Conservation (phyloP, 2,113 vertebrate species). For the Cariama cristata region DNA sequence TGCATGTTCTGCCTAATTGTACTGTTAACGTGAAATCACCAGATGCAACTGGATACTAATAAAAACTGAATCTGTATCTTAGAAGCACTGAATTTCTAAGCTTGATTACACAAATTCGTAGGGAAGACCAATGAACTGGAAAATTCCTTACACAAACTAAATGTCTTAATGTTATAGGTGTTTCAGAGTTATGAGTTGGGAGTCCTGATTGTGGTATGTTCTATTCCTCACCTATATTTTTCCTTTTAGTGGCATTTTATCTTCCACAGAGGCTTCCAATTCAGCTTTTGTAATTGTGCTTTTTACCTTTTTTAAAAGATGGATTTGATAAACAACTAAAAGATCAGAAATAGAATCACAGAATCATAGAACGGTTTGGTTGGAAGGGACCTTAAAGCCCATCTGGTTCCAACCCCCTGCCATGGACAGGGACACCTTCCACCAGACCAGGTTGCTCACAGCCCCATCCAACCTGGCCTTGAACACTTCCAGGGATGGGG, state of each 20-base stretch:
- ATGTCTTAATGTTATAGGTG: neutral
- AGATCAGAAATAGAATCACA: neutral
- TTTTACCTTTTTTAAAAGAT: neutral
- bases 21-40: neutral
- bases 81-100: neutral
- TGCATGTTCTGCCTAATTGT: neutral
- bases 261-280: neutral
- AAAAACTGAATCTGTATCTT: neutral
- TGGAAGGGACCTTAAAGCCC: too few relatives aligned
- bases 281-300: neutral
- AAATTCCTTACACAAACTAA: neutral
- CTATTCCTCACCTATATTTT: neutral
- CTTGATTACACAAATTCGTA: neutral
- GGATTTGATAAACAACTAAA: neutral
- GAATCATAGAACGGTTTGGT: too few relatives aligned
- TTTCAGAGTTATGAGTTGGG: neutral
- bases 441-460: too few relatives aligned
- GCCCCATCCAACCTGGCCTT: too few relatives aligned
- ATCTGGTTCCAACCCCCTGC: too few relatives aligned
- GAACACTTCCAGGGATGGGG: too few relatives aligned
- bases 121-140: neutral
- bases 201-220: neutral
- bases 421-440: too few relatives aligned
- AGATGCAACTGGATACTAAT: neutral
- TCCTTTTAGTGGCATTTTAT: neutral